These are phyloP conservation scores for Actinernus sp. DNA, from an alignment of 92 coral and sea anemone species.

Conservation along the genomic window DNA sequence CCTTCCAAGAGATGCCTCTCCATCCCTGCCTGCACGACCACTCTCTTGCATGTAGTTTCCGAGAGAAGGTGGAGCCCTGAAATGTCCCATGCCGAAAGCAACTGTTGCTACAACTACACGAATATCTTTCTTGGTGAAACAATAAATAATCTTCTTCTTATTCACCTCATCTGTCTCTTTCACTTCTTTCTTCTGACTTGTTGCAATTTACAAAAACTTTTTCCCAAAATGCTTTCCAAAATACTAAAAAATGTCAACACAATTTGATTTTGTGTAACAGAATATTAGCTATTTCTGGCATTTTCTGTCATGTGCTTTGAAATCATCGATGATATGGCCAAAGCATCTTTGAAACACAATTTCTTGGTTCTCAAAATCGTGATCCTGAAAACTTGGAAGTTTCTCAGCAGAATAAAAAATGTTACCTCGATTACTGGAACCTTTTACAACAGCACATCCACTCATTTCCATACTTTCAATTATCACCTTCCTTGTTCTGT, in stretches of 20 bases:
- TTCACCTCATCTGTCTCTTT: slow-evolving; percentile 33
- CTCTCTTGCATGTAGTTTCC: slow-evolving; percentile 20
- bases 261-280: slow-evolving; percentile 28
- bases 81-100: slow-evolving; percentile 54
- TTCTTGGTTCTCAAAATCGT: slow-evolving; percentile 25
- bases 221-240: slow-evolving; percentile 31
- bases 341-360: slow-evolving; percentile 12
- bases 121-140: slow-evolving; percentile 16
- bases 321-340: slow-evolving; percentile 8
- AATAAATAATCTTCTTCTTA: slow-evolving; percentile 11
- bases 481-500: slow-evolving; percentile 2
- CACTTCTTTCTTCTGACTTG: slow-evolving; percentile 21
- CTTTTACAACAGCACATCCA: neutral
- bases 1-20: slow-evolving; percentile 22
- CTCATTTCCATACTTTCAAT: slow-evolving; percentile 12
- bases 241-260: slow-evolving; percentile 32
- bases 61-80: slow-evolving; percentile 25
- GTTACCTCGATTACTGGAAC: slow-evolving; percentile 9
- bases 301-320: slow-evolving; percentile 5
- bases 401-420: slow-evolving; percentile 18
- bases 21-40: slow-evolving; percentile 39
- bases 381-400: slow-evolving; percentile 21
- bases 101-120: slow-evolving; percentile 39
- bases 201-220: neutral
- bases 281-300: slow-evolving; percentile 22